A percentile compares a stretch with the other conserved stretches of the same genome.
Conservation (phyloP, 2,113 vertebrate species). For the Myiagra hebetior region DNA sequence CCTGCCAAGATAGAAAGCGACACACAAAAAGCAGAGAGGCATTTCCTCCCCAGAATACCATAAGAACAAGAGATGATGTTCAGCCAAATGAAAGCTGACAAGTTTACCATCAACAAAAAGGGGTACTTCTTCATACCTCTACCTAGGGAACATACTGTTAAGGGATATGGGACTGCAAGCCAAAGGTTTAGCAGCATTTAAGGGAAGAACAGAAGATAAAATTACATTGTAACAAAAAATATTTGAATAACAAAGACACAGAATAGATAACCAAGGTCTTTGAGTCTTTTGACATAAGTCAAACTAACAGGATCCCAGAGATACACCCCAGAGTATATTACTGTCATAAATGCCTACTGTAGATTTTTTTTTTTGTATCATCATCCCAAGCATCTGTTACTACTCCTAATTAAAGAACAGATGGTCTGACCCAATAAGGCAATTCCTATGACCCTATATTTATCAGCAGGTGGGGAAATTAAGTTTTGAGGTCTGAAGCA, state of each 20-base stretch:
- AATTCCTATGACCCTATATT: slow-evolving; percentile 12
- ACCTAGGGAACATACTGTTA: not conserved
- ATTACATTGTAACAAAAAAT: not conserved
- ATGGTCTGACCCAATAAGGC: not conserved
- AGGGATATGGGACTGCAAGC: not conserved
- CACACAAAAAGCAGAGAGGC: not conserved
- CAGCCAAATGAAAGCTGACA: not conserved
- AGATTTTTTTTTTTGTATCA: not conserved
- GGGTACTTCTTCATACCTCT: not conserved
- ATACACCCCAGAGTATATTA: not conserved
- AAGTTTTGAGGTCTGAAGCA: slow-evolving; percentile 18
- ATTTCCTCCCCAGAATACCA: not conserved
- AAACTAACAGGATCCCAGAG: not conserved
- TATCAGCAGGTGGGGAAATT: slow-evolving; percentile 39
- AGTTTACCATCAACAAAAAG: not conserved
- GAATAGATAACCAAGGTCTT: not conserved
- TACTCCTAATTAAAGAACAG: slow-evolving; percentile 32
- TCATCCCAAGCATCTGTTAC: slow-evolving; percentile 18
- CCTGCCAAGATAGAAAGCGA: fast-evolving
- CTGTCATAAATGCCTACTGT: not conserved
- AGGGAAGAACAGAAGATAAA: not conserved
- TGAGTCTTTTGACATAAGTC: not conserved
- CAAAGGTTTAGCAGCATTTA: not conserved
- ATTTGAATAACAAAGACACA: not conserved
- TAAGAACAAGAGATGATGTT: not conserved